Conservation (phyloP, 2,797 vertebrate species). For the Mormyrops boulengeri region DNA sequence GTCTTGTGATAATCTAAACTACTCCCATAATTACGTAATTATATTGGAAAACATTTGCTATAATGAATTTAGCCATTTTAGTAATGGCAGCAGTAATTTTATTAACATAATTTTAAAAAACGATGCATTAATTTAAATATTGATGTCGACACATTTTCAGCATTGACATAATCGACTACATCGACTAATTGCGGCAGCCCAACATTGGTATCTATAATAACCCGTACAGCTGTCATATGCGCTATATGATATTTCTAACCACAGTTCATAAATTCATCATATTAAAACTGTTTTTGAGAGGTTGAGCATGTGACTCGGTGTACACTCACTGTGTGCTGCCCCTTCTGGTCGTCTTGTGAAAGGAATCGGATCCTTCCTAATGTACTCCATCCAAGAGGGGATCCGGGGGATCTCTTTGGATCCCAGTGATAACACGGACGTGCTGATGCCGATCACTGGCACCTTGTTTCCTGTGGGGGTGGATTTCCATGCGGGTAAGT, state of each 20-base stretch:
- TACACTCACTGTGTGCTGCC: neutral
- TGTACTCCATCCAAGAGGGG: conserved; percentile 96
- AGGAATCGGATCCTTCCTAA: conserved; percentile 93
- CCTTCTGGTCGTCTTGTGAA: conserved; percentile 5
- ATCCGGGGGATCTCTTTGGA: conserved; percentile 89
- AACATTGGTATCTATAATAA: neutral
- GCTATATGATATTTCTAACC: neutral
- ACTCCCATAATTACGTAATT: neutral
- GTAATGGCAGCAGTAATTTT: neutral
- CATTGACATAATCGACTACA: neutral
- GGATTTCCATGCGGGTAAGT: conserved; percentile 91
- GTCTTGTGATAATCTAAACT: neutral
- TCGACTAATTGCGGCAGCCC: neutral
- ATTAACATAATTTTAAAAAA: neutral
- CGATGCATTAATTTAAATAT: neutral
- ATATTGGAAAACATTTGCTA: neutral
- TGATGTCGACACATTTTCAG: neutral
- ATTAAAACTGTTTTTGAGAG: neutral
- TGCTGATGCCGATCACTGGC: conserved; percentile 92
- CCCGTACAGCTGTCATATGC: neutral
- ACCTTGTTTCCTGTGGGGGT: conserved; percentile 93
- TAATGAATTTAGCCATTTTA: neutral
- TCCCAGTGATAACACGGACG: conserved; percentile 84
- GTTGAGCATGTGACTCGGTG: neutral
- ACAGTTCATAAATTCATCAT: neutral